Base-by-base conservation (phyloP, 2,888 invertebrate species). In the Dromius quadrimaculatus region DNA sequence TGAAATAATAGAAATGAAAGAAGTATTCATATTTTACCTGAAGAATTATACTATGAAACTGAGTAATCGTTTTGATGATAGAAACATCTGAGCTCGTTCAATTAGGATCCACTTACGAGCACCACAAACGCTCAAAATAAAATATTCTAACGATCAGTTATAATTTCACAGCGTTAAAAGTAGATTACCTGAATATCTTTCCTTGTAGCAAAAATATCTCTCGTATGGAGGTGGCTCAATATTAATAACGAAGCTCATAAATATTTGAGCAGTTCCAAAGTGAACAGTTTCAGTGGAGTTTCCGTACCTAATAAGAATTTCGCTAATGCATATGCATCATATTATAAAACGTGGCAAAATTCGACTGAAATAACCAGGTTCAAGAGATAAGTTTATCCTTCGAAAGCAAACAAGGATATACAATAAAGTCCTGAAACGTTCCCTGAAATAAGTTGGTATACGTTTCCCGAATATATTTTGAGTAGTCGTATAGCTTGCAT, bases 1-100 rank as follows among this genome's bases (percentile, higher is more conserved):
- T 54, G 28, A 23, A 54, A 54, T 54, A 54, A 54, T 54, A 54
- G 50, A 54, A 54, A 54, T 15, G 28, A n/a, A n/a, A n/a, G n/a
- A 54, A 54, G 50, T 28, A 28, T 28, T 54, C 50, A 54, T 54
- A 54, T 54, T 54, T 54, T 28, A 23, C 50, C 9, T 23, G 50
- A 8, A 28, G 32, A 54, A 28, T 54, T 54, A 54, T 28, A 54
- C 50, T n/a, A 34, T 34, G 34, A 34, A 38, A n/a, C n/a, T 38
- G 11, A 38, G 5, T n/a, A 8, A n/a, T n/a, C n/a, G n/a, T n/a
- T n/a, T n/a, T n/a, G n/a, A n/a, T n/a, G n/a, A n/a, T n/a, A n/a
- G n/a, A n/a, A n/a, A n/a, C n/a, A n/a, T n/a, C n/a, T n/a, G n/a
- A n/a, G n/a, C n/a, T n/a, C n/a, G n/a, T n/a, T n/a, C n/a, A n/a